phyloP scores from a whole-genome alignment of 2,888 invertebrate species.

The Gasteruption jaculator region DNA sequence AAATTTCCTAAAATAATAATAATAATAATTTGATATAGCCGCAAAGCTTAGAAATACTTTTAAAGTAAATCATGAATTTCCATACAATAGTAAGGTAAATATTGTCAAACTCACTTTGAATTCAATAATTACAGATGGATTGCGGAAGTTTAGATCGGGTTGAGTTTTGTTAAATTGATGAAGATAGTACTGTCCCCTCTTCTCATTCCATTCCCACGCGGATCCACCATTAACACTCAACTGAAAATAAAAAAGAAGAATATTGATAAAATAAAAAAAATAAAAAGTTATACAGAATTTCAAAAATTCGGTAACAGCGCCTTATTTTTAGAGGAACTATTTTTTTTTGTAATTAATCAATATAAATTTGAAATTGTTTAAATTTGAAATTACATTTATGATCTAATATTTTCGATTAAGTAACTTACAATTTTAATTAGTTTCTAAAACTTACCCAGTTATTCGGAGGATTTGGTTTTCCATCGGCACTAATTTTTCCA shows the following conservation, averaged over 20 bases:
- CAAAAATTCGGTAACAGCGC: slow-evolving; percentile 3
- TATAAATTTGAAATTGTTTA: background rate
- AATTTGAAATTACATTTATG: too few species aligned
- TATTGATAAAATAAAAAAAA: background rate
- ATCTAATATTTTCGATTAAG: too few species aligned
- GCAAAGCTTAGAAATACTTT: background rate
- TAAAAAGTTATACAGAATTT: slow-evolving; percentile 17
- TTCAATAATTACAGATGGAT: slow-evolving; percentile 61
- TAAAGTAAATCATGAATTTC: background rate
- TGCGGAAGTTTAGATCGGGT: slow-evolving; percentile 80
- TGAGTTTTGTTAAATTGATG: slow-evolving; percentile 67
- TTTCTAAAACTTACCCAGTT: slow-evolving; percentile 62
- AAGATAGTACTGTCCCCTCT: slow-evolving; percentile 69
- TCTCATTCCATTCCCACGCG: slow-evolving; percentile 68
- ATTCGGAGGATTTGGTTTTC: slow-evolving; percentile 57
- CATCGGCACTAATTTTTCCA: slow-evolving; percentile 46
- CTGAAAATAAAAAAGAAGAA: slow-evolving; percentile 32
- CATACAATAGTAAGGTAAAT: too few species aligned
- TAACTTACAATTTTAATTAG: slow-evolving; percentile 4
- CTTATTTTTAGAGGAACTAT: background rate
- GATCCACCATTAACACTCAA: slow-evolving; percentile 56
- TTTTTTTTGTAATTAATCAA: background rate
- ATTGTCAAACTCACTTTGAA: slow-evolving; percentile 52
- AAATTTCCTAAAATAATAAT: slow-evolving; percentile 54
- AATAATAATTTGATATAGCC: background rate